phyloP scores from a whole-genome alignment of 1,140 invertebrate species.

The Panagrolaimus sp. region DNA sequence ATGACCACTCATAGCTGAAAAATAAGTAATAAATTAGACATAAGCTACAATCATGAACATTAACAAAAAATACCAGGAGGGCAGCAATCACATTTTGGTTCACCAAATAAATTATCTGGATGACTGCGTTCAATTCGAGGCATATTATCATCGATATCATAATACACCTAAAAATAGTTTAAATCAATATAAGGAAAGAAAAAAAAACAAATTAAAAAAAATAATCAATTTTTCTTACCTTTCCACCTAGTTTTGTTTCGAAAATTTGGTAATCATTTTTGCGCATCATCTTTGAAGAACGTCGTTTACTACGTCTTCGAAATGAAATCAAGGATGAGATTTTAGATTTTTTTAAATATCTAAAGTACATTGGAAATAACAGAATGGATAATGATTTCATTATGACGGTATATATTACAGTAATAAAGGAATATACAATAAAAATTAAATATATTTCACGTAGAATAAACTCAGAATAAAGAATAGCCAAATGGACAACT shows the following conservation, averaged over 20 bases:
- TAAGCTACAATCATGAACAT: too few species aligned
- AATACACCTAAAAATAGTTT: background rate
- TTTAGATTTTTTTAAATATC: background rate
- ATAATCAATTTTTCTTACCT: background rate
- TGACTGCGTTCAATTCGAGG: background rate
- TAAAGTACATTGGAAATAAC: background rate
- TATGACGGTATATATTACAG: background rate
- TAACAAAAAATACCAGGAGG: background rate
- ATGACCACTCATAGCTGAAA: background rate
- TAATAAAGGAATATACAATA: background rate
- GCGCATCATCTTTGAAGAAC: background rate
- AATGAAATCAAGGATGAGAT: background rate
- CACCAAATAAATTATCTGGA: conserved; percentile 9
- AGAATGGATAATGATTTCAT: background rate
- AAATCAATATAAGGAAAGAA: too few species aligned
- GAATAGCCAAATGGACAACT: background rate
- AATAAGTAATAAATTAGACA: too few species aligned
- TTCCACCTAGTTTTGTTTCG: background rate
- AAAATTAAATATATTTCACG: background rate
- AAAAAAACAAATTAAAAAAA: background rate
- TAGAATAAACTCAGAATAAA: background rate
- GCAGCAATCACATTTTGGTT: background rate
- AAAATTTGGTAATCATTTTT: background rate
- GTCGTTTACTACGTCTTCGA: background rate
- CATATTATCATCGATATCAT: background rate